phyloP scores from a whole-genome alignment of 35 echinoderm and acorn worm species.

The Acanthaster planci region DNA sequence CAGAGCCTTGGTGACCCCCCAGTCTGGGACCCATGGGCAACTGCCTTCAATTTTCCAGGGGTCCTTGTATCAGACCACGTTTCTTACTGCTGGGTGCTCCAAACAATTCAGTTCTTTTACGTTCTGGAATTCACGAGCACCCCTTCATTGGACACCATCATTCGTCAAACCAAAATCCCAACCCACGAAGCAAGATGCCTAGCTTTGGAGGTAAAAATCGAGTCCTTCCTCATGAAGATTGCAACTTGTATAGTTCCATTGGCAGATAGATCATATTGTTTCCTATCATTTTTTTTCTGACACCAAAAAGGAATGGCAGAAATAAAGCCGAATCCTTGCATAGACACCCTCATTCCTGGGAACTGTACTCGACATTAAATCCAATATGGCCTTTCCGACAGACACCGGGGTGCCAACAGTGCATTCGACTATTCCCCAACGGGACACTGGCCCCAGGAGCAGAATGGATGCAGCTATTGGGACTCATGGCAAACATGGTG shows the following conservation, averaged over 20 bases:
- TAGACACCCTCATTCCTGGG: too few relatives aligned
- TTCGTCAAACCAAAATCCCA: not conserved
- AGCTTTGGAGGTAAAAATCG: not conserved
- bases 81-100: not conserved
- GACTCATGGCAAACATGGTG: too few relatives aligned
- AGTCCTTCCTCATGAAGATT: not conserved
- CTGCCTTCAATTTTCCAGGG: not conserved
- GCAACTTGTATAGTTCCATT: not conserved
- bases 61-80: not conserved
- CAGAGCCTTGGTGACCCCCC: not conserved
- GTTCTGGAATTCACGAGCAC: constrained; percentile 6
- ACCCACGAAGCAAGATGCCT: not conserved
- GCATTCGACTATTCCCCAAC: too few relatives aligned
- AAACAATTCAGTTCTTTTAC: not conserved
- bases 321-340: too few relatives aligned
- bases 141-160: not conserved
- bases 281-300: not conserved
- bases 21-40: not conserved
- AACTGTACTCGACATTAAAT: too few relatives aligned
- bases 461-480: too few relatives aligned
- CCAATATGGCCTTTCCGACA: too few relatives aligned
- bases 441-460: too few relatives aligned
- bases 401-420: too few relatives aligned
- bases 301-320: not conserved
- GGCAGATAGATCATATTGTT: not conserved